Evolutionary conservation across 2,888 invertebrate genomes (phyloP), one percentile per base, ranked within the genome.

Genomic region (Taenaris catops): DNA sequence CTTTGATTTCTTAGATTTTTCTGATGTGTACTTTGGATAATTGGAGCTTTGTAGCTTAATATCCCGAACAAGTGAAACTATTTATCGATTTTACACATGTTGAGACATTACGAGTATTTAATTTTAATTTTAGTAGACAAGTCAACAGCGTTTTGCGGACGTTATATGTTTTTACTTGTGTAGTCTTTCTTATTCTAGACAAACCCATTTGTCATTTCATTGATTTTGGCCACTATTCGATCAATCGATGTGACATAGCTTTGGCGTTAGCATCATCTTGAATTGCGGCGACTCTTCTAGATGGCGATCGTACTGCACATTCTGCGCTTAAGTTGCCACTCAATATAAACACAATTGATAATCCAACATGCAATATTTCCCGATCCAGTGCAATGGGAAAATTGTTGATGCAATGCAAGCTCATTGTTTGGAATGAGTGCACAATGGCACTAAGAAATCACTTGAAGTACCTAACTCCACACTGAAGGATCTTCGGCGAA

Each of bases 401-500:
- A 28, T 29, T 47, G 21, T 42, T 49, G 34, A 35, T 34, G 41
- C 41, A 40, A 45, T 45, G 44, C 26, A 48, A 41, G 32, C 24
- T 51, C 20, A 49, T 48, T 26, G 38, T 49, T 41, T 49, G 49
- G 48, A 48, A 50, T 43, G 49, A 51, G 33, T 47, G 49, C 48
- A 50, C 49, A 29, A 50, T 46, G 48, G 44, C 48, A 23, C 43
- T 34, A 47, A 32, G 35, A 33, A 40, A 35, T 36, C 33, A 34
- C 26, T 41, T 34, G 40, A 44, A 38, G 45, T 44, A 39, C 38
- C 44, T 29, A 35, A 48, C 43, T 35, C 28, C 27, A 46, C 44
- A 38, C 31, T 46, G 38, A 46, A 46, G 38, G 45, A 46, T 47
- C 36, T 45, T 40, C 38, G 44, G 44, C 31, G 40, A 37, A 40